These are phyloP conservation scores for Circaetus cinerascens DNA, from an alignment of 2,113 vertebrate genomes.

Conservation along the genomic window DNA sequence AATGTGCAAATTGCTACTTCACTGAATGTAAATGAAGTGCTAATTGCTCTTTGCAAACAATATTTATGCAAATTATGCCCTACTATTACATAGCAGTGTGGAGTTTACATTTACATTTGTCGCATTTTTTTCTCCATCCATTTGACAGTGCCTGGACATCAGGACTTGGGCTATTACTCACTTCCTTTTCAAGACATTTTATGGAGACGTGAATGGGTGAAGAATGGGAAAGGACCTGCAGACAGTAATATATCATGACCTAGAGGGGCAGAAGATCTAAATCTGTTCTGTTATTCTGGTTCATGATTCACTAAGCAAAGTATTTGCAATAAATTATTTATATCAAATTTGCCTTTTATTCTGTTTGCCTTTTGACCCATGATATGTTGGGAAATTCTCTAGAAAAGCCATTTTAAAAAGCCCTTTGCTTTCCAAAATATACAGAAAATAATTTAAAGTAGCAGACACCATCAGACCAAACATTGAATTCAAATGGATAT, in stretches of 20 bases:
- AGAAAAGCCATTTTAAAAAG: not conserved
- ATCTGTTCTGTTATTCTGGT: constrained; percentile 32
- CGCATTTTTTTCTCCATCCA: not conserved
- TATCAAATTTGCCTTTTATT: not conserved
- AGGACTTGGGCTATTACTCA: constrained; percentile 4
- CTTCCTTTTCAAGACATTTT: constrained; percentile 16
- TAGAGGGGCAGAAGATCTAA: constrained; percentile 4
- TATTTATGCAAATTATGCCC: constrained; percentile 73
- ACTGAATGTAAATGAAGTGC: constrained; percentile 68
- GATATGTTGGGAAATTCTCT: not conserved
- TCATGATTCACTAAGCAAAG: constrained; percentile 26
- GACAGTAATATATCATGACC: constrained; percentile 23
- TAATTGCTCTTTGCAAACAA: constrained; percentile 78
- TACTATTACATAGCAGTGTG: not conserved
- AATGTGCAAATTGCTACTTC: constrained; percentile 68
- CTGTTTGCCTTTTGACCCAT: not conserved
- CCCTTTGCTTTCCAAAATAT: not conserved
- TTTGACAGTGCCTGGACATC: constrained; percentile 39
- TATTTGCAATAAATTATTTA: constrained; percentile 5
- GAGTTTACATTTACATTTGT: not conserved
- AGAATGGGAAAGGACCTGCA: constrained; percentile 23
- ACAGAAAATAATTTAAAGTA: not conserved
- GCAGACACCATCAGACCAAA: not conserved
- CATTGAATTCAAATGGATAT: not conserved
- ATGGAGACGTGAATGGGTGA: not conserved